Conservation (phyloP, 1,140 invertebrate genomes). For the Drosophila quadrilineata region DNA sequence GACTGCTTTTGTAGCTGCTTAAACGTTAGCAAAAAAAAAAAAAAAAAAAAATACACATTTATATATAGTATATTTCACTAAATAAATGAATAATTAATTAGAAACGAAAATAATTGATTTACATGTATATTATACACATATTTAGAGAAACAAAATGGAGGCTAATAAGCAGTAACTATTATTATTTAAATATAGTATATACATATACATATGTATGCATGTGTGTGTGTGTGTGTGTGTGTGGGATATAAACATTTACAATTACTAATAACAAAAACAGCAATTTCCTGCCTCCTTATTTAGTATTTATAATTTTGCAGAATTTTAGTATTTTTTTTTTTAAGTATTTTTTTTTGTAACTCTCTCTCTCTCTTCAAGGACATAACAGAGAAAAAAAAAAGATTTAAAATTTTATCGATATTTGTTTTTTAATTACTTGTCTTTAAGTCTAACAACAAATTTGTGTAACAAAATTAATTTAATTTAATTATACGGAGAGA, state of each 20-base stretch:
- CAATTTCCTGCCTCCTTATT: background rate
- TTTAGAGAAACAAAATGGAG: constrained; percentile 36
- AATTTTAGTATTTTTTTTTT: constrained; percentile 8
- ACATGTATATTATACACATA: constrained; percentile 41
- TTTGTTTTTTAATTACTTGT: no score
- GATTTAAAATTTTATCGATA: no score
- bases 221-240: no score
- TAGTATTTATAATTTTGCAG: constrained; percentile 11
- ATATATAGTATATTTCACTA: constrained; percentile 22
- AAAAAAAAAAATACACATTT: constrained; percentile 28
- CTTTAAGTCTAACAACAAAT: no score
- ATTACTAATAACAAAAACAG: constrained; percentile 55
- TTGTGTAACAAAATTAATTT: no score
- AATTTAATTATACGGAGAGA: no score
- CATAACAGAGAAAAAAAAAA: no score
- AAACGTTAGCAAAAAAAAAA: constrained; percentile 65
- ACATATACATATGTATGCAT: no score
- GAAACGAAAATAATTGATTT: constrained; percentile 22
- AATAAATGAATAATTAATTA: constrained; percentile 21
- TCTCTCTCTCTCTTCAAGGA: constrained; percentile 9
- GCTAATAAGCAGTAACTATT: constrained; percentile 56
- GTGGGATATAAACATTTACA: constrained; percentile 78
- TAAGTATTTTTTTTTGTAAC: background rate
- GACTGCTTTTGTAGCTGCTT: constrained; percentile 63
- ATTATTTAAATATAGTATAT: constrained; percentile 46